Base-by-base conservation (phyloP, 1,140 invertebrate genomes). In the Ganaspis sp. region DNA sequence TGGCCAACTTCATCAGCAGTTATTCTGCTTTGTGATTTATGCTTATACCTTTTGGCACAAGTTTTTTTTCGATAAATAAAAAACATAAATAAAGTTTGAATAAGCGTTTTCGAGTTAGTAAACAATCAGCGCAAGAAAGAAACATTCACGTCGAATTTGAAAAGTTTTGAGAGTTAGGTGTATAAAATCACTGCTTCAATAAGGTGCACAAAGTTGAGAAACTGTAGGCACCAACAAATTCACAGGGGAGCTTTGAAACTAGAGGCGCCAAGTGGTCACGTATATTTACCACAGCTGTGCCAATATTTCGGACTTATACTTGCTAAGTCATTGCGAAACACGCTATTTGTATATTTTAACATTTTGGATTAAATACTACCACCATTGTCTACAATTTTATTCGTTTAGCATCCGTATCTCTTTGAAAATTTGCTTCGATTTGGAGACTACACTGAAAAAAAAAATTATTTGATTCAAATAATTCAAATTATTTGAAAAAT, bases 221-320 rank as follows among this genome's bases (percentile, higher is more conserved):
- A 64, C 58, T 64, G 58, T 64, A 8, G 58, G 23, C 15, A 64
- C 54, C 54, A 26, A 64, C 54, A 64, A 64, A 64, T 64, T 64
- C 58, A 26, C 58, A 64, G 58, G 58, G 58, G 58, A 34, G 58
- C 58, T 34, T 64, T 64, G 58, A 29, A 64, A 64, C 58, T 64
- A 58, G 21, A 71, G 29, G 70, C 45, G 26, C 54, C 34, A 72
- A 76, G 69, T 76, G 38, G 40, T 76, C 26, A 23, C 73, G 70
- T 79, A 74, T 80, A 77, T 76, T 84, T 76, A 71, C 75, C 58
- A 49, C 58, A 70, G 75, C 29, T 75, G 38, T 29, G 45, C 15
- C 75, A 76, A 77, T 76, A 54, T 80, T 81, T 70, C 76, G n/a
- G 77, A 81, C 75, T 84, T 80, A 79, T 58, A 75, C 81, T 83